phyloP scores from a whole-genome alignment of 2,113 vertebrate species.

The Vanacampus margaritifer region DNA sequence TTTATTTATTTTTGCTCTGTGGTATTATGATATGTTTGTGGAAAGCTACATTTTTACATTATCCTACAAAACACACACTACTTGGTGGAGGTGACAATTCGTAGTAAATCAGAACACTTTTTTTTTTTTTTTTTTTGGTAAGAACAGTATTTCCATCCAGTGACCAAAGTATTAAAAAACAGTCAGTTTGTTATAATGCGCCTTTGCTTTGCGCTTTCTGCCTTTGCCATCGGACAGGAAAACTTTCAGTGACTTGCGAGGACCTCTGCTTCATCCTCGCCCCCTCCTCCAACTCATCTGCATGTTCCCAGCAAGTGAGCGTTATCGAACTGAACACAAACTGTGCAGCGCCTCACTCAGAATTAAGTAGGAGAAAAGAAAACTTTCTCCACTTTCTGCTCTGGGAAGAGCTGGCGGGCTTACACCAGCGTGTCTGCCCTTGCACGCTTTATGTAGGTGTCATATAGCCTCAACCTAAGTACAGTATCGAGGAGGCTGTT shows the following conservation, averaged over 20 bases:
- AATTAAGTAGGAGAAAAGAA: slow-evolving; percentile 27
- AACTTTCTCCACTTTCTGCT: slow-evolving; percentile 21
- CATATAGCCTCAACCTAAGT: slow-evolving; percentile 10
- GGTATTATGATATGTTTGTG: no score
- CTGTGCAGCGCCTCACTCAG: slow-evolving; percentile 23
- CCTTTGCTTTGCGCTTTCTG: background rate
- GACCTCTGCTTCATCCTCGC: slow-evolving; percentile 1
- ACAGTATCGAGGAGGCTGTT: background rate
- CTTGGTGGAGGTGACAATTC: background rate
- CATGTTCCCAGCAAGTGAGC: background rate
- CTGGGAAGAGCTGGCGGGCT: slow-evolving; percentile 14
- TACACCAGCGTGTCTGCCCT: slow-evolving; percentile 24
- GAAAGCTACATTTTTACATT: no score
- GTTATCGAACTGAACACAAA: slow-evolving; percentile 25
- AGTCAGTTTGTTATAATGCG: background rate
- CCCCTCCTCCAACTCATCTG: background rate
- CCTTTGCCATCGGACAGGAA: background rate
- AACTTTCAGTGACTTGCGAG: background rate
- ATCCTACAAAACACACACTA: no score
- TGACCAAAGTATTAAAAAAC: background rate
- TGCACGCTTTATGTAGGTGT: slow-evolving; percentile 5
- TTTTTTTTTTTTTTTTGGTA: no score
- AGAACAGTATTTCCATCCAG: background rate
- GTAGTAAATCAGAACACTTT: background rate
- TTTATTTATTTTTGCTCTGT: no score